Evolutionary conservation across 1,140 invertebrate species (phyloP), one percentile per base, ranked within the genome.

Genomic region (Batillaria attramentaria): DNA sequence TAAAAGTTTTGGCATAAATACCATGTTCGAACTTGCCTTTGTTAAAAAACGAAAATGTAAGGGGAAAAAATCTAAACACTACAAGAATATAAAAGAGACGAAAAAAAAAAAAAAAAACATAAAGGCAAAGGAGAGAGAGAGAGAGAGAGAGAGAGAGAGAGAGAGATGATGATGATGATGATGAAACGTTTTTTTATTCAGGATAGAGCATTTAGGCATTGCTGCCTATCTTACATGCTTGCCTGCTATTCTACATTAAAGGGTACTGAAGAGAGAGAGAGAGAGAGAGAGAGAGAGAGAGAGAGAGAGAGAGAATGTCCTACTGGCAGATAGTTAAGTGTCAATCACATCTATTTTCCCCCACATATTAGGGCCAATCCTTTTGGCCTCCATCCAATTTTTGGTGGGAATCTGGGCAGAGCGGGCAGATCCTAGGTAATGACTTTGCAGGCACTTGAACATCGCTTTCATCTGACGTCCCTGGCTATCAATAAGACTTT

Each of bases 211-310:
- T 33, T n/a, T 5, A 66, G 31, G 6, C 62, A 35, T 35, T n/a
- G 62, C 16, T 13, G 16, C 16, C 16, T 8, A 66, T 31, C n/a
- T n/a, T n/a, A n/a, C n/a, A n/a, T n/a, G n/a, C n/a, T n/a, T n/a
- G n/a, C n/a, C n/a, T n/a, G n/a, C n/a, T n/a, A n/a, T n/a, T n/a
- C n/a, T n/a, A n/a, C n/a, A n/a, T n/a, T n/a, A n/a, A n/a, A n/a
- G n/a, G n/a, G n/a, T n/a, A n/a, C n/a, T n/a, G 39, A 28, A 66
- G 62, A 66, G 62, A 66, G 33, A 66, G 62, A 66, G 62, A 24
- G 28, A 66, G n/a, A 35, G 13, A 35, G 33, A 35, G 4, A 33
- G 33, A 31, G 16, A 66, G 62, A 66, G 16, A 66, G 62, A 66
- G 3, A 66, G 5, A 31, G 33, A 6, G 5, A 66, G 33, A 24